phyloP scores from a whole-genome alignment of 1,140 invertebrate species.

The Ooceraea biroi region DNA sequence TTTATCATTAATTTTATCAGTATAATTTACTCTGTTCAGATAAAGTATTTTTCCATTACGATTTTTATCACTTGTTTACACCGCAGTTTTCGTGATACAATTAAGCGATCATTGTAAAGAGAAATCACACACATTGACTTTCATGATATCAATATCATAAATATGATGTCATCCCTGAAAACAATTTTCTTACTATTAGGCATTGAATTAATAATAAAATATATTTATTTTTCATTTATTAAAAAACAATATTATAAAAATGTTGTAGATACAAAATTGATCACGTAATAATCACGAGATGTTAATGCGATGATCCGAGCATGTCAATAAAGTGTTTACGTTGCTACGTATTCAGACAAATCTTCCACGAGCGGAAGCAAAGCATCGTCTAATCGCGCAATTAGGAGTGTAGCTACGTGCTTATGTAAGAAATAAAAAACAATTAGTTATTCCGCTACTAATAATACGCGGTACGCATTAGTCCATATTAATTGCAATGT shows the following conservation, averaged over 20 bases:
- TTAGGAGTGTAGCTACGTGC: neutral
- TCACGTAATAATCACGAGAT: neutral
- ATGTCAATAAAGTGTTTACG: neutral
- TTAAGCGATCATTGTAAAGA: neutral
- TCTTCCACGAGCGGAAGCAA: neutral
- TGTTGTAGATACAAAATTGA: neutral
- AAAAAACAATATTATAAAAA: neutral
- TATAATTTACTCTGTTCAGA: slow-evolving; percentile 30
- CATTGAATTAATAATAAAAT: no score
- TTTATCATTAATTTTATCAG: no score
- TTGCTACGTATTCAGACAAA: neutral
- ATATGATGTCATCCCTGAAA: no score
- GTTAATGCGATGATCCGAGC: neutral
- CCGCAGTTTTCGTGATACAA: neutral
- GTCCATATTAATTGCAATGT: neutral
- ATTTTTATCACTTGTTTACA: neutral
- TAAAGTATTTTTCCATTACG: neutral
- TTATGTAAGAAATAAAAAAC: slow-evolving; percentile 35
- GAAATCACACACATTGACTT: no score
- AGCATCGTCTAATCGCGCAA: neutral
- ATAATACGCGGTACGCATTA: neutral
- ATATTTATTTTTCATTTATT: neutral
- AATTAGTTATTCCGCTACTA: slow-evolving; percentile 12
- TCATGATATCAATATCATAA: no score
- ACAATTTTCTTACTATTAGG: no score